These are phyloP conservation scores for Heteropelma amictum DNA, from an alignment of 2,888 invertebrate genomes.

Conservation along the genomic window DNA sequence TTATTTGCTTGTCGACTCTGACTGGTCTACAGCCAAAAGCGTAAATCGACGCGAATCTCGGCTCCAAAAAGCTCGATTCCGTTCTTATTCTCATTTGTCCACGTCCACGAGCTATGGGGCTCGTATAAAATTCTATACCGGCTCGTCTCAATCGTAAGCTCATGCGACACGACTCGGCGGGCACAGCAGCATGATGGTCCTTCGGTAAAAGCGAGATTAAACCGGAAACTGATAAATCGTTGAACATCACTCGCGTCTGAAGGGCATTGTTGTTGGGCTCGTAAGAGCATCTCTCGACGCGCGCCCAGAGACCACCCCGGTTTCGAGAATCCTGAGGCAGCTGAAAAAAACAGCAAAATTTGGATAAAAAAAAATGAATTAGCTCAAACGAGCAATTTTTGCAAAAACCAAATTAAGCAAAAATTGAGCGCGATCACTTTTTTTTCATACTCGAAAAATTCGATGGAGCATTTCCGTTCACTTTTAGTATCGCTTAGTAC, in stretches of 20 bases:
- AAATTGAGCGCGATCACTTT: too few species aligned
- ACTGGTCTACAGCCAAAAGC: constrained; percentile 87
- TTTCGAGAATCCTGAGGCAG: constrained; percentile 65
- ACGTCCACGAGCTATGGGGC: constrained; percentile 84
- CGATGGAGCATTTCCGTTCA: too few species aligned
- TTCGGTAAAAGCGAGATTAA: constrained; percentile 81
- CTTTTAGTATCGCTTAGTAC: too few species aligned
- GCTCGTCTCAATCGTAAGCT: constrained; percentile 87
- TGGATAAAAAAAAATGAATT: not conserved
- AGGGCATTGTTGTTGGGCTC: constrained; percentile 86
- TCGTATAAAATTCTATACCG: constrained; percentile 86
- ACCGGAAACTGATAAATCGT: constrained; percentile 89
- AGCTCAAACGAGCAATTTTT: not conserved
- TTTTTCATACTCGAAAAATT: not conserved
- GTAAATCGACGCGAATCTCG: constrained; percentile 91
- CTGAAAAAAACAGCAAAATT: constrained; percentile 52
- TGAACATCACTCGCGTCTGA: constrained; percentile 87
- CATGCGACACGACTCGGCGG: constrained; percentile 86
- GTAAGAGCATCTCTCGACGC: constrained; percentile 87
- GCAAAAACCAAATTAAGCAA: too few species aligned
- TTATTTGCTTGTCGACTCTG: constrained; percentile 69
- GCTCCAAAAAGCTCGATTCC: constrained; percentile 90
- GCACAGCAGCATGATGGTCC: constrained; percentile 62
- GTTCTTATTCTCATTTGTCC: constrained; percentile 87
- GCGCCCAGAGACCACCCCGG: constrained; percentile 70